Conservation (phyloP, 2,888 invertebrate species). For the Rhamphomyia laevipes region DNA sequence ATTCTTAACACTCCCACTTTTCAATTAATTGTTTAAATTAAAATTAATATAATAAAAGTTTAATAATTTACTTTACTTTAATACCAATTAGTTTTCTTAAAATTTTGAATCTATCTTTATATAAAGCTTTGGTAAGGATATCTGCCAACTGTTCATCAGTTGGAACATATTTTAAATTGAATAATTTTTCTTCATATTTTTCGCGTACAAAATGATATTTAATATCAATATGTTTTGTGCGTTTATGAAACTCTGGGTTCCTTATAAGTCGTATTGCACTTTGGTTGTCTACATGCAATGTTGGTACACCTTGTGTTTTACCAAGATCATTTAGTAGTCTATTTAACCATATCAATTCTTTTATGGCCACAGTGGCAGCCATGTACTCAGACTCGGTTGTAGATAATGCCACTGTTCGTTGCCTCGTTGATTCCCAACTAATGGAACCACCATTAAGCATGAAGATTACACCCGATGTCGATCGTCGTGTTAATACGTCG, state of each 20-base stretch:
- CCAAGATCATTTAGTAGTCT: not conserved
- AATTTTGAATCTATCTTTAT: not conserved
- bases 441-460: conserved; percentile 1
- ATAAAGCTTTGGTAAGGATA: not conserved
- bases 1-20: too few species aligned
- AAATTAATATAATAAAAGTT: not conserved
- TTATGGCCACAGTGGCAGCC: conserved; percentile 18
- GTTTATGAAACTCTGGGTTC: conserved; percentile 11
- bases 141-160: not conserved
- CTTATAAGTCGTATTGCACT: conserved; percentile 13
- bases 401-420: conserved; percentile 15
- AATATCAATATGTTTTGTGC: conserved; percentile 11
- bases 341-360: conserved; percentile 16
- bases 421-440: conserved; percentile 10
- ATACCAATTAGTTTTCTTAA: too few species aligned
- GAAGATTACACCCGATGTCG: conserved; percentile 6
- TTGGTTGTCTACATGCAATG: conserved; percentile 16
- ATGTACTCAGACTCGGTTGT: conserved; percentile 25
- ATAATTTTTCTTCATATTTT: conserved; percentile 1
- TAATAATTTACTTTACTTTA: not conserved
- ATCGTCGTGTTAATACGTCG: conserved; percentile 7
- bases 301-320: not conserved
- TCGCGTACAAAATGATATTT: conserved; percentile 7
- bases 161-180: conserved; percentile 1
- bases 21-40: too few species aligned